Base-by-base conservation (phyloP, 2,797 vertebrate species). In the Merluccius polli region DNA sequence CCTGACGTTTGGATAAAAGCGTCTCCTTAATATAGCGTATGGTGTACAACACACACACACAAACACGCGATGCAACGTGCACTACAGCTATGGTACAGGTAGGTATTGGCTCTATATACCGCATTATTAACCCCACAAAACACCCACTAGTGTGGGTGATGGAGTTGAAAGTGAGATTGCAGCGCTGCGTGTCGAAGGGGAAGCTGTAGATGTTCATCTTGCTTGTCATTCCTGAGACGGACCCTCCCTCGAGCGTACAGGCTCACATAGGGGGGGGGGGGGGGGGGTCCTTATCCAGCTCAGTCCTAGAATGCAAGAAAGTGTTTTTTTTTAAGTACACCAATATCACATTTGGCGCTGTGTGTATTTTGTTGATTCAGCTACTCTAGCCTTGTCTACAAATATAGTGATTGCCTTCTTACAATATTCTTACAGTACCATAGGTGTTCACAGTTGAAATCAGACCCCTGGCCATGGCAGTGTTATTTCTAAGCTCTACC, bases 181-280 rank as follows among this genome's bases (percentile, higher is more conserved):
- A 93, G 1, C 33, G 78, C 83, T 93, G 90, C 0, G 71, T 85
- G 85, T 93, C 92, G 0, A 92, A 93, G 71, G 92, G 91, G 71
- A 93, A 93, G 2, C 74, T 81, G 78, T 87, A 87, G 71, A 83
- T 80, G 5, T 87, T 81, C 90, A 92, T 89, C 78, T 77, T 86
- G 81, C 75, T 81, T 77, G 78, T 89, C 77, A 0, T 89, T 82
- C 18, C 84, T 77, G 21, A 87, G 16, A 11, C 84, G 77, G 9
- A 92, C 88, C 0, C 74, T 70, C 0, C 90, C 91, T 21, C 76
- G 21, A 18, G 71, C 0, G 7, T 41, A 75, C 73, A 93, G 83
- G 32, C 73, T 77, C 31, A 92, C 75, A 68, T 84, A 89, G 12
- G 88, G 88, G 77, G 79, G 90, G 0, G 77, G 83, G 24, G 87